Base-by-base conservation (phyloP, 2,113 vertebrate species). In the Neoarius graeffei region DNA sequence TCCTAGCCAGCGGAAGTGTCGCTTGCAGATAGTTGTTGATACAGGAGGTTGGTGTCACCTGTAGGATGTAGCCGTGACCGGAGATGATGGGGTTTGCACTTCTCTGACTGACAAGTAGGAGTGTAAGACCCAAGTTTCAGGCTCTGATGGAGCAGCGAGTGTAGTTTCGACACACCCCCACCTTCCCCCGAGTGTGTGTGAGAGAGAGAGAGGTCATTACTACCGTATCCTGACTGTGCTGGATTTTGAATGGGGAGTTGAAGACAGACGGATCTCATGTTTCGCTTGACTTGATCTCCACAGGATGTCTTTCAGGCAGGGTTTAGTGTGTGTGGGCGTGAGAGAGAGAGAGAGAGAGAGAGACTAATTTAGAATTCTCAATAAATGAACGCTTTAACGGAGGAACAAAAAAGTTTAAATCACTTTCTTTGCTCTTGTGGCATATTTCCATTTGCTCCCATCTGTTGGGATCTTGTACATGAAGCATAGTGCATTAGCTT, bases 401-500 rank as follows among this genome's bases (percentile, higher is more conserved):
- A 42, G 42, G 42, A 42, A 50, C n/a, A 25, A 23, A n/a, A 50
- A 66, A 2, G 42, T 50, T 67, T 27, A 27, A 69, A 15, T 73
- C 5, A 17, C 62, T 25, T 14, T 57, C 9, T 83, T 52, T 20
- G 13, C 66, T 80, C 7, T 50, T 25, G 59, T 20, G n/a, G 4
- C 79, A 35, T 50, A 5, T 83, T 77, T 86, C 73, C 35, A 84
- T 69, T 83, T 27, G 56, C 50, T 50, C 6, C 76, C 14, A 4
- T 64, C 64, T 56, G 35, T 66, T 67, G 69, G 76, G 81, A 83
- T 85, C 19, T 56, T 59, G 66, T 82, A 83, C 83, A 89, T 67
- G 74, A 85, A 86, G 35, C 67, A 52, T 73, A 84, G 81, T 66
- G 30, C 93, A 90, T 89, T 88, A 90, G 91, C 88, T 27, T 73